Evolutionary conservation across 2,113 vertebrate genomes (phyloP), one percentile per base, ranked within the genome.

Genomic region (Nycticebus coucang): DNA sequence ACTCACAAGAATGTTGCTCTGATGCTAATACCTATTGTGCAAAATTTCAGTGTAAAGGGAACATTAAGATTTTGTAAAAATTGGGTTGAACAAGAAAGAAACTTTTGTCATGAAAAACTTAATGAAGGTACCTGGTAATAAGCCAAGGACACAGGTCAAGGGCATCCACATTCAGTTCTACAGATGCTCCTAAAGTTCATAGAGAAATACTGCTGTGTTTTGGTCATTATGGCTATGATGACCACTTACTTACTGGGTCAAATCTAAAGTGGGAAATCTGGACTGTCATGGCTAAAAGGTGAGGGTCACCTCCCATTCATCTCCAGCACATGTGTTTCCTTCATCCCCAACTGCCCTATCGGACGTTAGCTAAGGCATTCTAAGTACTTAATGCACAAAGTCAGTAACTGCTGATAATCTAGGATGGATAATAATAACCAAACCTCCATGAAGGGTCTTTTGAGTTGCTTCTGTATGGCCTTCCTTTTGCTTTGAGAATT

Each of bases 121-220:
- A 21, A 45, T 50, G 15, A 87, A 83, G 10, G 10, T 37, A 55
- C 35, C 85, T 80, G 53, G 41, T 14, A 69, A 79, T 24, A 37
- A 91, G 50, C 26, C 41, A n/a, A 80, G 69, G 26, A 24, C 72
- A 33, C 30, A 62, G 59, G 15, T 57, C 18, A n/a, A 81, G 37
- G 79, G 1, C 57, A 53, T 50, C 55, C 26, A 5, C 0, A 0
- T 4, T 81, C 1, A 0, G 2, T 59, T 57, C 62, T 53, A 45
- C 72, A 87, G 71, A 35, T 18, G 62, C 50, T 33, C 26, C 45
- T 64, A 19, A 41, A 87, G 53, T 64, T 87, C 62, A 5, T 69
- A 55, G 83, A 78, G 45, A 41, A 95, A 75, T 30, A 37, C 72
- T 37, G 19, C 18, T 24, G 4, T 15, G 18, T 41, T 57, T 50